These are phyloP conservation scores for Fabriciana adippe DNA, from an alignment of 2,888 invertebrate genomes.

Conservation along the genomic window DNA sequence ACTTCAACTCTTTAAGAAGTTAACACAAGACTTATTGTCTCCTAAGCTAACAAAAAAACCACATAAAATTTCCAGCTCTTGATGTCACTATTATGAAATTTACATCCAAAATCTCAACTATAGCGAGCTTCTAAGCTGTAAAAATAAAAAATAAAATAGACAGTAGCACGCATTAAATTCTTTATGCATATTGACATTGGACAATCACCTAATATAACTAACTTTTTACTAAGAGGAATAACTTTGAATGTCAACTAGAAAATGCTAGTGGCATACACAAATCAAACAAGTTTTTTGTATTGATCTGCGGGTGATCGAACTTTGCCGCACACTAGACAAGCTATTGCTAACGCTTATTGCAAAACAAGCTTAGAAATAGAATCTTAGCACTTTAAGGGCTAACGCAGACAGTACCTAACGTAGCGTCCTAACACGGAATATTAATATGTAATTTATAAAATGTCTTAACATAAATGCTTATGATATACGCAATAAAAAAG, in stretches of 20 bases:
- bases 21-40: too few species aligned
- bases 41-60: too few species aligned
- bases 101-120: too few species aligned
- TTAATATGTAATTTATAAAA: not conserved
- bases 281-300: constrained; percentile 48
- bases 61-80: too few species aligned
- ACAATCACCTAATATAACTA: constrained; percentile 26
- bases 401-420: constrained; percentile 41
- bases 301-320: constrained; percentile 47
- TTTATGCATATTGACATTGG: not conserved
- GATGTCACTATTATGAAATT: too few species aligned
- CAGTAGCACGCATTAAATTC: too few species aligned
- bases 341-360: constrained; percentile 42
- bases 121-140: too few species aligned
- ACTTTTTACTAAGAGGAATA: constrained; percentile 27
- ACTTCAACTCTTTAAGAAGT: too few species aligned
- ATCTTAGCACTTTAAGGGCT: constrained; percentile 39
- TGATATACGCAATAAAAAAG: too few species aligned
- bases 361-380: constrained; percentile 42
- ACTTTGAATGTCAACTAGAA: constrained; percentile 41
- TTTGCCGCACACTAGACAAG: constrained; percentile 40
- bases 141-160: too few species aligned
- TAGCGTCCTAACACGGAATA: not conserved
- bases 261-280: constrained; percentile 42
- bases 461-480: not conserved